Evolutionary conservation across 1,140 invertebrate species (phyloP).

Genomic region (Zaprionus camerounensis): DNA sequence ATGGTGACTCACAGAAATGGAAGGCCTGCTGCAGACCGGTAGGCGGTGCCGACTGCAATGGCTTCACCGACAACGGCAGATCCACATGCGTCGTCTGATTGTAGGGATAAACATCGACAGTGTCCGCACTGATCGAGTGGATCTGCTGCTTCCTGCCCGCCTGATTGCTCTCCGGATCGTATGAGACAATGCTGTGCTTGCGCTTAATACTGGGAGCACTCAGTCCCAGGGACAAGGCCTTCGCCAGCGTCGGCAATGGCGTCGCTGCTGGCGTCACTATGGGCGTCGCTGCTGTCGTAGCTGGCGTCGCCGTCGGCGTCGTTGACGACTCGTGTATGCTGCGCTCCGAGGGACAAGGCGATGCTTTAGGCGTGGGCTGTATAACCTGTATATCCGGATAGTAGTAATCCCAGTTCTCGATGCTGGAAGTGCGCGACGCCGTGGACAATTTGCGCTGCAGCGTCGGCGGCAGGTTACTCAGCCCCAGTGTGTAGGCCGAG

Average conservation of each 20-base stretch:
- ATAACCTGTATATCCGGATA: constrained; percentile 91
- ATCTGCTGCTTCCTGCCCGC: constrained; percentile 79
- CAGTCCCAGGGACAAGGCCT: constrained; percentile 18
- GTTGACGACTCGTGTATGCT: constrained; percentile 64
- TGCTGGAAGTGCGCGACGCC: constrained; percentile 84
- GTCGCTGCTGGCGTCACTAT: background rate
- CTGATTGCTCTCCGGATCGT: constrained; percentile 79
- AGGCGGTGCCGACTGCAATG: constrained; percentile 62
- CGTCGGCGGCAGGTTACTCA: constrained; percentile 86
- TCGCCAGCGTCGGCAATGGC: background rate
- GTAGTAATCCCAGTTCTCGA: constrained; percentile 87
- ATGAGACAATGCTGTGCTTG: constrained; percentile 82
- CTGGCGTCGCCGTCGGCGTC: background rate
- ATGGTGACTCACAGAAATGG: constrained; percentile 72
- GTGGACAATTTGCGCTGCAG: constrained; percentile 77
- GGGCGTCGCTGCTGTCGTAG: background rate
- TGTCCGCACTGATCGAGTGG: constrained; percentile 81
- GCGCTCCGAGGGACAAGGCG: constrained; percentile 91
- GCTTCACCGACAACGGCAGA: constrained; percentile 55
- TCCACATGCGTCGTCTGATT: constrained; percentile 55
- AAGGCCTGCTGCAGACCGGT: constrained; percentile 55
- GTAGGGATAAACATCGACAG: constrained; percentile 79
- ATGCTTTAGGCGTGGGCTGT: constrained; percentile 91
- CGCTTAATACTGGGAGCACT: constrained; percentile 66
- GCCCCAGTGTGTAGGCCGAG: constrained; percentile 89